phyloP scores from a whole-genome alignment of 2,113 vertebrate genomes.

The Bos javanicus region DNA sequence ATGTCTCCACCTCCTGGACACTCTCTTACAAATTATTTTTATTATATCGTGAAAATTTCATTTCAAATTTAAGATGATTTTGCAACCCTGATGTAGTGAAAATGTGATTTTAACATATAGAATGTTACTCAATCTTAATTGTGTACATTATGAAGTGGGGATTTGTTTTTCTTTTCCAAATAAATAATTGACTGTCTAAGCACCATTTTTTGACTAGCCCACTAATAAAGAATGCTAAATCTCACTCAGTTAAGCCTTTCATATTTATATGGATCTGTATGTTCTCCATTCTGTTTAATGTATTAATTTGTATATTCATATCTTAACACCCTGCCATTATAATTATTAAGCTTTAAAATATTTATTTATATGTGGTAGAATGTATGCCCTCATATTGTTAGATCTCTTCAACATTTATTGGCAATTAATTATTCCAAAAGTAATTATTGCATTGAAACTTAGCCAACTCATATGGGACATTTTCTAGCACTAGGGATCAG shows the following conservation, averaged over 20 bases:
- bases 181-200: background rate
- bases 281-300: background rate
- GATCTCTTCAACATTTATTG: background rate
- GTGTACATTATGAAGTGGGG: background rate
- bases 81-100: background rate
- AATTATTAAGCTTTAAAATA: background rate
- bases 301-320: background rate
- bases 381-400: background rate
- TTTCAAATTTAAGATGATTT: background rate
- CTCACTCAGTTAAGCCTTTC: background rate
- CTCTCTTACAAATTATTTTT: background rate
- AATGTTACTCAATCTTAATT: background rate
- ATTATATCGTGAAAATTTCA: background rate
- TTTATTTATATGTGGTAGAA: background rate
- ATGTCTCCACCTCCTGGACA: background rate
- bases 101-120: background rate
- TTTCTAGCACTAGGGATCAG: background rate
- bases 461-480: background rate
- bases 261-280: background rate
- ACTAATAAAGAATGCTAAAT: background rate
- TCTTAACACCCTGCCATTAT: background rate
- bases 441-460: conserved; percentile 40
- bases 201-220: background rate
- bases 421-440: conserved; percentile 46
- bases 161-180: background rate